These are phyloP conservation scores for Drosophila mojavensis DNA, from an alignment of 1,140 invertebrate genomes.

Conservation along the genomic window DNA sequence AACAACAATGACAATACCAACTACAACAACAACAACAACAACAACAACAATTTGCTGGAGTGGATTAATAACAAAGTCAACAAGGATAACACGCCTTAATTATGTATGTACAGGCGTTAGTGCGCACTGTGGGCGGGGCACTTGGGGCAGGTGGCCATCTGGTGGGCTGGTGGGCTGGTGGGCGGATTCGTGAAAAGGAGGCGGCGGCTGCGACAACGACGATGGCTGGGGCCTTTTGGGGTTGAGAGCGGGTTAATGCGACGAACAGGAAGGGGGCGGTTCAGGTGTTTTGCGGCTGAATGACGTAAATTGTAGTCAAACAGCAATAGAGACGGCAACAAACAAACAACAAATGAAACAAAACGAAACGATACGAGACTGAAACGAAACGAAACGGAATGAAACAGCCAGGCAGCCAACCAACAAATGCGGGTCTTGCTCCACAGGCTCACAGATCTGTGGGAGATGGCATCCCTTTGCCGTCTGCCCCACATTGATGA, in stretches of 20 bases:
- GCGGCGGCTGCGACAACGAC: not conserved
- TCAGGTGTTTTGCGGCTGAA: conserved; percentile 45
- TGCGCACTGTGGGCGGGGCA: conserved; percentile 36
- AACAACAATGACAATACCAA: conserved; percentile 3
- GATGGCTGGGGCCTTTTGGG: not conserved
- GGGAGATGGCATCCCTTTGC: conserved; percentile 12
- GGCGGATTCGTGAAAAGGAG: no score
- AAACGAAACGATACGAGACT: conserved; percentile 6
- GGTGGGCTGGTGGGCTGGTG: not conserved
- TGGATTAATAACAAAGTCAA: conserved; percentile 69
- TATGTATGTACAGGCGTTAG: conserved; percentile 66
- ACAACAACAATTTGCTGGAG: conserved; percentile 49
- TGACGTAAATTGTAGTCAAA: conserved; percentile 57
- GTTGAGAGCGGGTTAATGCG: not conserved
- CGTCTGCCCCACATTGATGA: conserved; percentile 35
- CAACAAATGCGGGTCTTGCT: conserved; percentile 37
- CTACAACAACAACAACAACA: not conserved
- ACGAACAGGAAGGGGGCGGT: conserved; percentile 7
- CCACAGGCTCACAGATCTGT: not conserved
- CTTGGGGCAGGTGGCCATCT: not conserved
- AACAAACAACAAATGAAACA: conserved; percentile 20
- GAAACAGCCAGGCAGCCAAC: conserved; percentile 44
- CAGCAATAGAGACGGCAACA: conserved; percentile 26
- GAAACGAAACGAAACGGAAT: not conserved
- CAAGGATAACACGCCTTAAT: conserved; percentile 68